Conservation (phyloP, 2,113 vertebrate species). For the chimpanzee (Pan troglodytes) region NHGRI_mPanTro3-v2.1_pri NC_072404.2:41941501-41942000, state of each 20-base stretch:
- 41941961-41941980: background rate
- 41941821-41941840: background rate
- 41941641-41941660: background rate
- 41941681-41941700: background rate
- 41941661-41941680: background rate
- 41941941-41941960: background rate
- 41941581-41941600: background rate
- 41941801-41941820: background rate
- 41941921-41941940: background rate
- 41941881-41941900: background rate
- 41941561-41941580: fast-evolving
- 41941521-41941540: background rate
- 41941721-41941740: background rate
- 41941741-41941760: background rate
- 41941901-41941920: background rate
- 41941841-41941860: background rate
- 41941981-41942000: background rate
- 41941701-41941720: background rate
- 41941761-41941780: background rate
- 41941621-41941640: background rate
- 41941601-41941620: background rate
- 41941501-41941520: background rate
- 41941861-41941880: background rate
- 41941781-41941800: background rate
- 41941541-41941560: background rate